These are phyloP conservation scores for Sparidentex hasta DNA, from an alignment of 2,797 vertebrate genomes.

Conservation along the genomic window DNA sequence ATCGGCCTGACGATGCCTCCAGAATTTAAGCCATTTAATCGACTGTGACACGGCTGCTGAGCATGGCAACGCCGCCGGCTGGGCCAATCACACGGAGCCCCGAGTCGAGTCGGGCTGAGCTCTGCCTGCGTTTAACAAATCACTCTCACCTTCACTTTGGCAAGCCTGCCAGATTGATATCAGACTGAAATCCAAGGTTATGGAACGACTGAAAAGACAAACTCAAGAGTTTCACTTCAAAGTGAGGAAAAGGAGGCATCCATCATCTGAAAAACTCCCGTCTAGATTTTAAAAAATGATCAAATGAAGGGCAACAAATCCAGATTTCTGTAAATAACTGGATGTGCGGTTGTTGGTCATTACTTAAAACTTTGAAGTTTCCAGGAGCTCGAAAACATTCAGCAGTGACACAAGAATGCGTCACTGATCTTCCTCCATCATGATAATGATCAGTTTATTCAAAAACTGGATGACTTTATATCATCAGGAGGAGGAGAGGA, in stretches of 20 bases:
- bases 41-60: conserved; percentile 61
- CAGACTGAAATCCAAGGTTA: conserved; percentile 53
- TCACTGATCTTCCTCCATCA: background rate
- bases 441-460: too few relatives aligned
- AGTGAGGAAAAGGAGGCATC: conserved; percentile 16
- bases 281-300: conserved; percentile 3
- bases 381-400: background rate
- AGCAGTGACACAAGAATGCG: background rate
- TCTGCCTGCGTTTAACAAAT: conserved; percentile 65
- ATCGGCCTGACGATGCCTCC: conserved; percentile 45
- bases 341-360: background rate
- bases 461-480: too few relatives aligned
- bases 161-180: conserved; percentile 52
- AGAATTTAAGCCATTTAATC: conserved; percentile 59
- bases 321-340: background rate
- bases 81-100: conserved; percentile 62
- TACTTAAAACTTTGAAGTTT: background rate
- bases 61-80: conserved; percentile 46
- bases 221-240: conserved; percentile 24
- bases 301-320: background rate
- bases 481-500: too few relatives aligned
- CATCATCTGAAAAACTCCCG: background rate
- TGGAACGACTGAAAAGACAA: conserved; percentile 33
- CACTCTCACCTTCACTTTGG: conserved; percentile 53
- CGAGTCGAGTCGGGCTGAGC: conserved; percentile 34